Evolutionary conservation across 1,140 invertebrate genomes (phyloP).

Genomic region (Drosophila busckii): DNA sequence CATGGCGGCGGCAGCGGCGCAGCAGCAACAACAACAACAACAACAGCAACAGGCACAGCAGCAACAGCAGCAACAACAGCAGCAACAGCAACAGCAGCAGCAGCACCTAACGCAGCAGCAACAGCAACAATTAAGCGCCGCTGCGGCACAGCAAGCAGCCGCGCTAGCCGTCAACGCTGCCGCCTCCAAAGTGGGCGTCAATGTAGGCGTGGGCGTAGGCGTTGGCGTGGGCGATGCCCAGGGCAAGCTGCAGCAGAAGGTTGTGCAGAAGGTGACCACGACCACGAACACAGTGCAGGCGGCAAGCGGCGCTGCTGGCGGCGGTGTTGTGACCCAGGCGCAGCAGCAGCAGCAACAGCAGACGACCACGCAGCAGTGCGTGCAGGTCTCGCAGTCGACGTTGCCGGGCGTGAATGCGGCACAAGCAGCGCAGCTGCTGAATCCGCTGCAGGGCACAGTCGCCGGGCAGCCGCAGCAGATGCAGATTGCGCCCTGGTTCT

Average conservation of each 20-base stretch:
- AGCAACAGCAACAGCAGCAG: constrained; percentile 49
- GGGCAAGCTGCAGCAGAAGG: constrained; percentile 81
- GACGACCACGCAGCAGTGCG: constrained; percentile 82
- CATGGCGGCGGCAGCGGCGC: constrained; percentile 59
- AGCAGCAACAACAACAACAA: constrained; percentile 54
- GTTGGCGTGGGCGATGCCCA: constrained; percentile 36
- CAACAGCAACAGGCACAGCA: constrained; percentile 40
- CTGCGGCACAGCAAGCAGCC: constrained; percentile 37
- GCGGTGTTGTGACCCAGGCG: constrained; percentile 29
- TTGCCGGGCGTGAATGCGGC: constrained; percentile 80
- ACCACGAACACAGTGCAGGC: constrained; percentile 76
- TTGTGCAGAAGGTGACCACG: constrained; percentile 80
- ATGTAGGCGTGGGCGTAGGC: constrained; percentile 29
- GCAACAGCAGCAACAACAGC: constrained; percentile 49
- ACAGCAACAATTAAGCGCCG: constrained; percentile 21
- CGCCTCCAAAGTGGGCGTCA: constrained; percentile 43
- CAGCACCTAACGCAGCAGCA: constrained; percentile 4
- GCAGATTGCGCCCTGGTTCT: constrained; percentile 83
- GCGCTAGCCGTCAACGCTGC: constrained; percentile 16
- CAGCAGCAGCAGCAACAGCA: constrained; percentile 67
- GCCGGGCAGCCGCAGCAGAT: constrained; percentile 82
- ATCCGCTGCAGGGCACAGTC: constrained; percentile 82
- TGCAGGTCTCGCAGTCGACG: constrained; percentile 83
- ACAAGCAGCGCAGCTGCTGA: constrained; percentile 82
- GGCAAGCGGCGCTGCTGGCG: constrained; percentile 29